Base-by-base conservation (phyloP, 23 tunicate species). In the Corella eumyota region DNA sequence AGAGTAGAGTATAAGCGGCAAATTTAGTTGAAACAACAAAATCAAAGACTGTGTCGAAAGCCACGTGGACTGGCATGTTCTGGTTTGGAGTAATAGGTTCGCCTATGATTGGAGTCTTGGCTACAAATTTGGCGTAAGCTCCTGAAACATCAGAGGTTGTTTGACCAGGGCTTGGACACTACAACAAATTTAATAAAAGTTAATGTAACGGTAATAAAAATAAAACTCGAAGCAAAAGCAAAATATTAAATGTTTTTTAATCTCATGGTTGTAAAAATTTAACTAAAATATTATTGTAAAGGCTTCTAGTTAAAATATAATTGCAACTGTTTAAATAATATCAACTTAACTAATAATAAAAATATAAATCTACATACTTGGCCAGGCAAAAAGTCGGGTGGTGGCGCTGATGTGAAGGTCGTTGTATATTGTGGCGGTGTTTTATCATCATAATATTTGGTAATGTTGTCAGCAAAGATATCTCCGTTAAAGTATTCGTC, bases 401-500 rank as follows among this genome's bases (percentile, higher is more conserved):
- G 2, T n/a, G n/a, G n/a, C n/a, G n/a, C n/a, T n/a, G n/a, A n/a
- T 30, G 3, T 24, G 5, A 2, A 15, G 46, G 33, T 32, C 1
- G 22, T 30, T 34, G 24, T 34, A 13, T 29, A 19, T 7, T 34
- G 23, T 2, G 13, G 33, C 7, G 45, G 65, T 3, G 45, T 28
- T 6, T 22, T 6, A n/a, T n/a, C 25, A 33, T 7, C 36, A 33
- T 68, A 68, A 53, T 68, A 68, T 22, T 9, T 6, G 22, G 63
- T 68, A 13, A 35, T 31, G 7, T 36, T 36, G 17, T 25, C 22
- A 5, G 58, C 33, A 55, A 55, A 68, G 21, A 37, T 51, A 9
- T 6, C 37, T 33, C 73, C 73, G 30, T 54, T 52, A 35, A 68
- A 34, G 32, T 20, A 27, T 13, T 52, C 36, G 24, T 68, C 73